A percentile compares a stretch with the other conserved stretches of the same genome.
Evolutionary conservation across 2,888 invertebrate species (phyloP).

Genomic region (Dasypogon diadema): DNA sequence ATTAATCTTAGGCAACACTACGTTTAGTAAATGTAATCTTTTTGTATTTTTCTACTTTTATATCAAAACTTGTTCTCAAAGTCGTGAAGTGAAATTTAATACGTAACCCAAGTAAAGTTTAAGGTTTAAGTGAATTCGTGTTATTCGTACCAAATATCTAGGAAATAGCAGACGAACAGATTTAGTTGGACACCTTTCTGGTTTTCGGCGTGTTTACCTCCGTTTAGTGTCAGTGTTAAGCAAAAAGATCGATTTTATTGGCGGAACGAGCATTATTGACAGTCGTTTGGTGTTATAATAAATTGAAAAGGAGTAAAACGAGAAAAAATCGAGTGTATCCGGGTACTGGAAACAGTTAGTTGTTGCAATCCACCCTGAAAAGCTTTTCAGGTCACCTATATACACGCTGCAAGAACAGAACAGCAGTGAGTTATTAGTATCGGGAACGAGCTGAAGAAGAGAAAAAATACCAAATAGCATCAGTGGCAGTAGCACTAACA

Average conservation of each 20-base stretch:
- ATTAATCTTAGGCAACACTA: conserved; percentile 28
- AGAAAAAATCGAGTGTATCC: not conserved
- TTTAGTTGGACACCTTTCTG: not conserved
- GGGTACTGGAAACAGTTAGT: no score
- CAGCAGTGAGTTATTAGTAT: not conserved
- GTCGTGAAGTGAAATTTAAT: conserved; percentile 19
- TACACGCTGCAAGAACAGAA: not conserved
- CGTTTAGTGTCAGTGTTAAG: no score
- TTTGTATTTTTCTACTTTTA: conserved; percentile 53
- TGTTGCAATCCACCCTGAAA: conserved; percentile 42
- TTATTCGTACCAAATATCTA: not conserved
- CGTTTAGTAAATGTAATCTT: conserved; percentile 20
- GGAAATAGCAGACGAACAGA: not conserved
- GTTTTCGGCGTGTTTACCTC: no score
- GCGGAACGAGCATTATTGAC: no score
- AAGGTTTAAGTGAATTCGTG: conserved; percentile 28
- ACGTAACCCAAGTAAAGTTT: conserved; percentile 13
- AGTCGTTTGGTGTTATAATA: no score
- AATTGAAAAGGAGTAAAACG: no score
- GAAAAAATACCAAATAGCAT: conserved; percentile 1
- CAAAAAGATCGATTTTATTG: no score
- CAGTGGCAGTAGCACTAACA: not conserved
- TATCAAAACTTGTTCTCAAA: conserved; percentile 28
- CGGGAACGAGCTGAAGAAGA: not conserved
- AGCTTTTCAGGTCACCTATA: conserved; percentile 51